Base-by-base conservation (phyloP, 2,113 vertebrate genomes). In the Dipodomys merriami region DNA sequence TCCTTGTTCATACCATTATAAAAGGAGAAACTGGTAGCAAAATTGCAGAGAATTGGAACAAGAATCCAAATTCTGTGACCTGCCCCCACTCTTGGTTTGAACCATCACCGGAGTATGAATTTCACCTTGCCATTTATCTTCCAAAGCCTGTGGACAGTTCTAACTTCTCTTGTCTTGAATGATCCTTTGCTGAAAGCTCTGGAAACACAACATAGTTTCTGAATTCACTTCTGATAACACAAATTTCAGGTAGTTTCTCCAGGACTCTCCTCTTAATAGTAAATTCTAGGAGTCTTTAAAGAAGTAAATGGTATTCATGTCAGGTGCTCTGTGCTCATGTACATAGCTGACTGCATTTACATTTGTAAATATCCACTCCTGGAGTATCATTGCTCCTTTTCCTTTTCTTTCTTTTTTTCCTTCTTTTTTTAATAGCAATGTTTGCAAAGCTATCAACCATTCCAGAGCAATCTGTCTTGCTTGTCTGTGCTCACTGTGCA, bases 391-490 rank as follows among this genome's bases (percentile, higher is more conserved):
- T 86, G 7, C 64, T 30, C 10, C 3, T 19, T 76, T 5, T 67
- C 39, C 39, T 39, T 39, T 39, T 39, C 39, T 39, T 39, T 93
- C 94, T 53, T 22, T 89, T 23, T 64, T 83, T 81, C 39, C 39
- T 39, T 93, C 94, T 53, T 22, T 89, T 23, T 64, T 83, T 81
- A 86, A 12, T 72, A 86, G 93, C 71, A 80, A 20, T 82, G 64
- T 90, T 91, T 69, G 9, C 29, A 93, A 46, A 67, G 71, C 30
- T 79, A 95, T 88, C 65, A 64, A 44, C 29, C 23, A 64, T 65
- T 83, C 64, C 62, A 92, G 67, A 95, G 89, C 88, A 84, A 69
- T 92, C 91, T 96, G 68, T 96, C 94, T 74, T 88, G 91, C 90
- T 74, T 79, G n/a, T 85, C 85, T 94, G 39, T 71, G 67, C 62